Base-by-base conservation (phyloP, 2,113 vertebrate genomes). In the Stomatorhinus ivindoensis region DNA sequence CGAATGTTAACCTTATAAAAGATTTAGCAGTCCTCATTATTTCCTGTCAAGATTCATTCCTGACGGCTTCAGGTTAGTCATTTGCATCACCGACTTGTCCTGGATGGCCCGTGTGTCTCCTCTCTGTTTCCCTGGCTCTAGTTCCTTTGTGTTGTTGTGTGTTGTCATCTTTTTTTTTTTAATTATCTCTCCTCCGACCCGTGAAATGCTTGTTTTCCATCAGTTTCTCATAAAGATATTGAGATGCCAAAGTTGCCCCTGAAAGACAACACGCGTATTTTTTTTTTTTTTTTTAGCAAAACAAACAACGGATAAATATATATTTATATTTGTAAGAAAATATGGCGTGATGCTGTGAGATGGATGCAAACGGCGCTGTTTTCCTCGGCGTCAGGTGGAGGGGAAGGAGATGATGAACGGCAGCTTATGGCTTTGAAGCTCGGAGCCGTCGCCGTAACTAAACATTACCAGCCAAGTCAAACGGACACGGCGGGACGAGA, bases 21-120 rank as follows among this genome's bases (percentile, higher is more conserved):
- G 97, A 99, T 99, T 99, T 99, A 99, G 97, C 97, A 97, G 95
- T 98, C 98, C 98, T 99, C 98, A 98, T 99, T 99, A 99, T 99
- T 98, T 98, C 96, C 97, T 99, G 98, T 98, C 98, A 98, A 97
- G 97, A 97, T 95, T 97, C 96, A 95, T 97, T 95, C 97, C 97
- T 95, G 97, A 97, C 95, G 95, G 97, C 95, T 97, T 96, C 93
- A 94, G 95, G 92, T 96, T 95, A 94, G 96, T 96, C 95, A 99
- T 99, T 97, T 99, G 97, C 98, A 98, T 99, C 97, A 92, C 91
- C 95, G 95, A 94, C 95, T 96, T 95, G 94, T 95, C 94, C 93
- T 27, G 92, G 94, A 90, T 92, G 92, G 94, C 90, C 92, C 92
- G 90, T 1, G n/a, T 65, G n/a, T 48, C 86, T 87, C 80, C 35